A percentile compares a stretch with the other conserved stretches of the same genome.
phyloP scores from a whole-genome alignment of 2,113 vertebrate species.

The Tragulus kanchil region DNA sequence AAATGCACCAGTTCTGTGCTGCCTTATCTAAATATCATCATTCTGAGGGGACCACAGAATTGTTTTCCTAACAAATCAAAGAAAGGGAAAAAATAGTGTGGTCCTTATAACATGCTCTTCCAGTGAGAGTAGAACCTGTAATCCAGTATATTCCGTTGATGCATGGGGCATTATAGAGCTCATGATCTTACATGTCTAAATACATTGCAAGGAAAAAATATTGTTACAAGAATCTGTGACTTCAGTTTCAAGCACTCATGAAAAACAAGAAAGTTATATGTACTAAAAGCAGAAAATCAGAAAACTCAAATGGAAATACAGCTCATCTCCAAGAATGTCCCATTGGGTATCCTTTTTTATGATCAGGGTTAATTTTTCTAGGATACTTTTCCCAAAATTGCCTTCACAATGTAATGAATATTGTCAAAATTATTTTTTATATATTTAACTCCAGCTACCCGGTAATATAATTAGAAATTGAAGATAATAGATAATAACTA shows the following conservation, averaged over 20 bases:
- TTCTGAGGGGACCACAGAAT: background rate
- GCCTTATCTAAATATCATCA: background rate
- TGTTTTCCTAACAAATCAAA: conserved; percentile 27
- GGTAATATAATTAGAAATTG: background rate
- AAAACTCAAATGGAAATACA: background rate
- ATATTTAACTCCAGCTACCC: background rate
- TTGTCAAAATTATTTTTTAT: background rate
- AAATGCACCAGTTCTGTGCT: background rate
- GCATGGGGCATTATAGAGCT: background rate
- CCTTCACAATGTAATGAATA: conserved; percentile 1
- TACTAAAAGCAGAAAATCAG: background rate
- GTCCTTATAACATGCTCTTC: background rate
- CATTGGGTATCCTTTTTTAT: conserved; percentile 26
- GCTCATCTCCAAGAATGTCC: background rate
- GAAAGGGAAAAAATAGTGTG: background rate
- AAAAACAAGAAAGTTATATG: conserved; percentile 2
- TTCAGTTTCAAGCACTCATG: background rate
- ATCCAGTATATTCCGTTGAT: background rate
- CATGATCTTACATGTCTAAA: background rate
- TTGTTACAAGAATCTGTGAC: background rate
- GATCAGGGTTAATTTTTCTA: background rate
- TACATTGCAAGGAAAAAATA: conserved; percentile 14
- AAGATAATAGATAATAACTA: background rate
- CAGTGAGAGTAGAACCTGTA: background rate
- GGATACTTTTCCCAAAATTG: conserved; percentile 1